These are phyloP conservation scores for Bombus cullumanus DNA, from an alignment of 1,140 invertebrate genomes.

Conservation along the genomic window DNA sequence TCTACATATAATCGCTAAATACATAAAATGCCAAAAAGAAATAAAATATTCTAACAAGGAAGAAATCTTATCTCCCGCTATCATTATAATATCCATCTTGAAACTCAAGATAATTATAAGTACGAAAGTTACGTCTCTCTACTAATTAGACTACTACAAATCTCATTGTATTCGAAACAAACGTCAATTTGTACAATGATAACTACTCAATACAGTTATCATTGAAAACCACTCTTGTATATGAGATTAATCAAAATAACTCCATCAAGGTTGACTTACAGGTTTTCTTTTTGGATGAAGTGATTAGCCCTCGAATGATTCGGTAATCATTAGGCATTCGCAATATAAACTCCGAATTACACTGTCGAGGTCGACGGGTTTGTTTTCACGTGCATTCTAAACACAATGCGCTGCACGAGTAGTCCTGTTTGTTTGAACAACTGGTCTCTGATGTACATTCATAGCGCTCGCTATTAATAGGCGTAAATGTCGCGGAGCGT, in stretches of 20 bases:
- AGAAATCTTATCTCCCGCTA: too few relatives aligned
- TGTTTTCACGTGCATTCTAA: slow-evolving; percentile 60
- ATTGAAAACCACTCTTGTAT: too few relatives aligned
- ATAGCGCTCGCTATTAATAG: slow-evolving; percentile 73
- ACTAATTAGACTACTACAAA: too few relatives aligned
- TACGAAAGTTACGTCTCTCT: too few relatives aligned
- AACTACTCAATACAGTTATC: not conserved
- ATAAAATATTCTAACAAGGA: too few relatives aligned
- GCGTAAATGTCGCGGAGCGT: slow-evolving; percentile 70
- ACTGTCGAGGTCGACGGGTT: slow-evolving; percentile 41
- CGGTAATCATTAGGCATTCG: slow-evolving; percentile 10
- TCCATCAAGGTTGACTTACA: not conserved
- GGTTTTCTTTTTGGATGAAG: not conserved
- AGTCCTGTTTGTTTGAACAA: slow-evolving; percentile 64
- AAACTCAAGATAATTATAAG: too few relatives aligned
- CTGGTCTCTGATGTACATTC: slow-evolving; percentile 52
- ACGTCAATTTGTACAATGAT: not conserved
- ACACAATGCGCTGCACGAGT: slow-evolving; percentile 29
- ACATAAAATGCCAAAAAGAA: too few relatives aligned
- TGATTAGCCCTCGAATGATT: not conserved
- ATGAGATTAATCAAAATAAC: not conserved
- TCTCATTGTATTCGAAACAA: not conserved
- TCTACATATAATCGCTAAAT: too few relatives aligned
- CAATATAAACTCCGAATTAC: slow-evolving; percentile 58
- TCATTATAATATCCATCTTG: too few relatives aligned